A percentile compares a stretch with the other conserved stretches of the same genome.
phyloP scores from a whole-genome alignment of 2,113 vertebrate species.

The Lathamus discolor region DNA sequence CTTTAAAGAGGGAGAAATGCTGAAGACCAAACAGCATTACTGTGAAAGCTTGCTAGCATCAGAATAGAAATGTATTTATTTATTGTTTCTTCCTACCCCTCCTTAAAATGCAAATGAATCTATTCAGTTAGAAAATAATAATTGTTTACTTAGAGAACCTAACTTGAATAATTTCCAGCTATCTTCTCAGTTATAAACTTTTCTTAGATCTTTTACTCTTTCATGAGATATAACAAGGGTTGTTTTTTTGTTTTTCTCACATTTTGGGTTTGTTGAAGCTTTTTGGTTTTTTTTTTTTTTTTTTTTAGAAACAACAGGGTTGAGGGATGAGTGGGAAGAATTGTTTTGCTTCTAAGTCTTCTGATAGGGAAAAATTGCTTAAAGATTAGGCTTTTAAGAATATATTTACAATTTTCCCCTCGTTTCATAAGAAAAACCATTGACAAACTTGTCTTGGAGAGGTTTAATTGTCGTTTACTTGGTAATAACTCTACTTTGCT shows the following conservation, averaged over 20 bases:
- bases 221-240: not conserved
- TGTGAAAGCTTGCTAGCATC: not conserved
- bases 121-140: not conserved
- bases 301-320: not conserved
- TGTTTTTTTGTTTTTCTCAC: not conserved
- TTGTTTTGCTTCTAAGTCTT: not conserved
- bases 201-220: not conserved
- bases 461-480: not conserved
- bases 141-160: not conserved
- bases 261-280: not conserved
- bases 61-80: not conserved
- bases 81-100: rapidly evolving
- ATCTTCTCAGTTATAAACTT: not conserved
- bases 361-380: not conserved
- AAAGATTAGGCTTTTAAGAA: constrained; percentile 10
- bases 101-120: not conserved
- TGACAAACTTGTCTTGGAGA: not conserved
- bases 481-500: not conserved
- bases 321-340: not conserved
- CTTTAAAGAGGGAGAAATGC: not conserved
- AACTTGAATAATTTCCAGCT: not conserved
- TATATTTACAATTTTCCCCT: not conserved
- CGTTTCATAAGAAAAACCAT: not conserved
- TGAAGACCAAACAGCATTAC: not conserved
- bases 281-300: not conserved